Base-by-base conservation (phyloP, 2,797 vertebrate species). In the Sebastes wilsoni region DNA sequence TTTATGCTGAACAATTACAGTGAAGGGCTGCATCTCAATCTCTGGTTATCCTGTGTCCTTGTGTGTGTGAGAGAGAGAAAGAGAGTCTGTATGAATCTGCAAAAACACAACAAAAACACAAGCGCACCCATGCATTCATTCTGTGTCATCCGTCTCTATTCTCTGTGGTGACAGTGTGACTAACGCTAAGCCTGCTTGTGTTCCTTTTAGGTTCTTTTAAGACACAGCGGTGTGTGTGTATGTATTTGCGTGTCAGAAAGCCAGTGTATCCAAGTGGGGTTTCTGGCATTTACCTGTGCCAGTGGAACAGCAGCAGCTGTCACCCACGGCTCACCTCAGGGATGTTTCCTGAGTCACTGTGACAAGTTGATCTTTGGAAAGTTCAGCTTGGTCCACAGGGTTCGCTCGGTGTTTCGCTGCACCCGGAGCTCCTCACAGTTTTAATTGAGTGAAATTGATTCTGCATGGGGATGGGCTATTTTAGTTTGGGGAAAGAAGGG, bases 311-410 rank as follows among this genome's bases (percentile, higher is more conserved):
- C 85, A 85, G 88, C 92, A 93, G 94, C 93, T 93, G 92, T 93
- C 93, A 92, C 91, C 92, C 92, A 82, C 81, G 56, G 93, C 83
- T 94, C 92, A 90, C 94, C 90, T 92, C 93, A 72, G 90, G 93
- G 93, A 93, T 82, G 84, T 94, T 95, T 96, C 94, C 94, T 95
- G 94, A 87, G 86, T 85, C 81, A 64, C 92, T 93, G 89, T 92
- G 91, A 95, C 94, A 92, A 92, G 91, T 81, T 93, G 92, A 94
- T 94, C 94, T 96, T 95, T 95, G 81, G 65, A 95, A 95, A 95
- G 94, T 94, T 95, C 94, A 95, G 60, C 71, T 75, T 23, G 23
- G 83, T 88, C 90, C 89, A 85, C 81, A 46, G 85, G 80, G 85
- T 91, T 87, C 13, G 13, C 81, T 84, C 78, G 69, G 76, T 77